phyloP scores from a whole-genome alignment of 2,888 invertebrate species.

The Marasmarcha lunaedactyla region DNA sequence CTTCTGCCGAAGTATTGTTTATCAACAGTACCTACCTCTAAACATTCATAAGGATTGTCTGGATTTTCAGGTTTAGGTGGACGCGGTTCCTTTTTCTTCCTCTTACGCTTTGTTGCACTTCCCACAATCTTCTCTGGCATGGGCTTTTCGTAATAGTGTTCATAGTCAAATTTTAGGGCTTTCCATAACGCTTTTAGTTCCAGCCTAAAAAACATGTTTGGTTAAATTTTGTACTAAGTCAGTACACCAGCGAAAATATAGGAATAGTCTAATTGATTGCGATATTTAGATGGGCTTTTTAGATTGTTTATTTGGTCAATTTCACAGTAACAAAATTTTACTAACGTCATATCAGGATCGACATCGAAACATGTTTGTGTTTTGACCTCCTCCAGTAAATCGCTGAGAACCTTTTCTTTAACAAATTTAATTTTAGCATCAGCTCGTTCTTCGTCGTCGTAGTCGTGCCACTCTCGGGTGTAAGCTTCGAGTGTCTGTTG shows the following conservation, averaged over 20 bases:
- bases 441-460: constrained; percentile 23
- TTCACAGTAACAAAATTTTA: too few species aligned
- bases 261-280: too few species aligned
- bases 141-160: constrained; percentile 23
- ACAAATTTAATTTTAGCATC: constrained; percentile 33
- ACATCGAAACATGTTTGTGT: constrained; percentile 25
- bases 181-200: constrained; percentile 30
- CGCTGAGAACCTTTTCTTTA: constrained; percentile 21
- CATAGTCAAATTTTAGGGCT: constrained; percentile 39
- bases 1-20: too few species aligned
- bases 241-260: too few species aligned
- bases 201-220: constrained; percentile 23
- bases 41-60: neutral
- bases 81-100: constrained; percentile 12
- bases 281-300: too few species aligned
- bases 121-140: constrained; percentile 33
- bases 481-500: constrained; percentile 30
- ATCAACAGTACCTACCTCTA: neutral
- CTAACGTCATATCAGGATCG: constrained; percentile 35
- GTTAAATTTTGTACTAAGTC: too few species aligned
- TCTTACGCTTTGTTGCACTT: constrained; percentile 20
- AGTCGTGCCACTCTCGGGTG: constrained; percentile 28
- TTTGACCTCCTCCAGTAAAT: constrained; percentile 28
- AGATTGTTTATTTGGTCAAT: too few species aligned
- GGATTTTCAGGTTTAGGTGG: too few species aligned